phyloP scores from a whole-genome alignment of 2,113 vertebrate species.

The Potamarius usumacintae region DNA sequence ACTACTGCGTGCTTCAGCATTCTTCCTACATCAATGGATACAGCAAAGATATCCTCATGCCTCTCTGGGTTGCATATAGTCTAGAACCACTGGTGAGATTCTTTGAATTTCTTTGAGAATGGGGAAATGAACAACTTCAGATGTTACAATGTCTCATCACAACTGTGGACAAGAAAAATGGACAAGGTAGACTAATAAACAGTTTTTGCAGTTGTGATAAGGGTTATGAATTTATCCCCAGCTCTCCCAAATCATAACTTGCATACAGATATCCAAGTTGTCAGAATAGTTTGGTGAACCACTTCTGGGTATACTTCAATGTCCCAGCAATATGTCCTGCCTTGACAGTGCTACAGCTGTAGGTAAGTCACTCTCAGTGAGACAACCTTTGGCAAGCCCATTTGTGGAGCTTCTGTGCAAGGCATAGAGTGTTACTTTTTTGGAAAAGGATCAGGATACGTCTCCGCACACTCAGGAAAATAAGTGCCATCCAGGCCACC shows the following conservation, averaged over 20 bases:
- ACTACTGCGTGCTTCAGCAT: slow-evolving; percentile 70
- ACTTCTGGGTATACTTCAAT: neutral
- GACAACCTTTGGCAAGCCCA: neutral
- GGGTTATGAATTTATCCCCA: neutral
- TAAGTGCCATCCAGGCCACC: neutral
- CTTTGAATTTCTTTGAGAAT: neutral
- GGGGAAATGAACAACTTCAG: neutral
- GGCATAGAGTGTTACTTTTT: neutral
- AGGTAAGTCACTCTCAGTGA: neutral
- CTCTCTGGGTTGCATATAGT: slow-evolving; percentile 77
- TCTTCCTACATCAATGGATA: slow-evolving; percentile 69
- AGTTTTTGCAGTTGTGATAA: neutral
- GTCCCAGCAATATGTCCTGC: neutral
- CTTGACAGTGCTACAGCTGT: neutral
- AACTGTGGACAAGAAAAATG: neutral
- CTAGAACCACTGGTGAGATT: slow-evolving; percentile 66
- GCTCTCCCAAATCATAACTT: neutral
- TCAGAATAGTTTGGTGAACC: neutral
- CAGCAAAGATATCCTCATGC: slow-evolving; percentile 70
- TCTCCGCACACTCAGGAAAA: neutral
- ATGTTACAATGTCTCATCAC: neutral
- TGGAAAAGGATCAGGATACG: neutral
- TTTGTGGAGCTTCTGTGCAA: neutral
- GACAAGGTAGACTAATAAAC: neutral
- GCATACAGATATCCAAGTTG: neutral